Evolutionary conservation across 2,797 vertebrate species (phyloP).

Genomic region (Ptychobarbus kaznakovi): DNA sequence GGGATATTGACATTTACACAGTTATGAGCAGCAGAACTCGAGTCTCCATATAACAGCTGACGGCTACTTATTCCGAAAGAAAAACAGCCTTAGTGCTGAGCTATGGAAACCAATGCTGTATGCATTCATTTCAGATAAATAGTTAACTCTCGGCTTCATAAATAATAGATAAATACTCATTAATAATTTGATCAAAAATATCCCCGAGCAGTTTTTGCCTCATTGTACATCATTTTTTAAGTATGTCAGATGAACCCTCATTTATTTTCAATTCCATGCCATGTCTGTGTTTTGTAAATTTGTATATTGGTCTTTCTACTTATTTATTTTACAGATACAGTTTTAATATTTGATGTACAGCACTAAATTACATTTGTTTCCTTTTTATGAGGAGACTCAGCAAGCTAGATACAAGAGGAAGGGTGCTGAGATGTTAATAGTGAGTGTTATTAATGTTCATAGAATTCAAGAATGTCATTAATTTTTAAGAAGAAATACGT

Average conservation of each 20-base stretch:
- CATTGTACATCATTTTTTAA: conserved; percentile 82
- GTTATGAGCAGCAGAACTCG: conserved; percentile 74
- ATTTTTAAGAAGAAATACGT: conserved; percentile 72
- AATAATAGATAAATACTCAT: conserved; percentile 82
- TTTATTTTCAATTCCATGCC: conserved; percentile 82
- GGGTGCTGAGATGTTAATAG: conserved; percentile 78
- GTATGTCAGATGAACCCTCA: conserved; percentile 77
- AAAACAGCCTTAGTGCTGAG: conserved; percentile 72
- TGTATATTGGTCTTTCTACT: conserved; percentile 82
- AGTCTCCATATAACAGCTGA: conserved; percentile 70
- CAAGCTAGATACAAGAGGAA: conserved; percentile 60
- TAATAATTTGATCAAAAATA: conserved; percentile 83
- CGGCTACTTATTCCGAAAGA: conserved; percentile 69
- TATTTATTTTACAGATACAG: conserved; percentile 84
- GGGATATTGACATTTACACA: conserved; percentile 85
- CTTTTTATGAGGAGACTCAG: conserved; percentile 38
- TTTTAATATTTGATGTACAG: conserved; percentile 83
- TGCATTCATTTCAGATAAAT: conserved; percentile 81
- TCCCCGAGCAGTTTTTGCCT: conserved; percentile 83
- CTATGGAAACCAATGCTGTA: conserved; percentile 72
- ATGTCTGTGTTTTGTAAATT: conserved; percentile 82
- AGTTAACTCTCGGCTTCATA: conserved; percentile 77
- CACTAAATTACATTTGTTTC: conserved; percentile 82
- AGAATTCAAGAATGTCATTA: conserved; percentile 15
- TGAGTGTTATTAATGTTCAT: conserved; percentile 72